These are phyloP conservation scores for Listrodromus nycthemerus DNA, from an alignment of 2,888 invertebrate species.

Conservation along the genomic window DNA sequence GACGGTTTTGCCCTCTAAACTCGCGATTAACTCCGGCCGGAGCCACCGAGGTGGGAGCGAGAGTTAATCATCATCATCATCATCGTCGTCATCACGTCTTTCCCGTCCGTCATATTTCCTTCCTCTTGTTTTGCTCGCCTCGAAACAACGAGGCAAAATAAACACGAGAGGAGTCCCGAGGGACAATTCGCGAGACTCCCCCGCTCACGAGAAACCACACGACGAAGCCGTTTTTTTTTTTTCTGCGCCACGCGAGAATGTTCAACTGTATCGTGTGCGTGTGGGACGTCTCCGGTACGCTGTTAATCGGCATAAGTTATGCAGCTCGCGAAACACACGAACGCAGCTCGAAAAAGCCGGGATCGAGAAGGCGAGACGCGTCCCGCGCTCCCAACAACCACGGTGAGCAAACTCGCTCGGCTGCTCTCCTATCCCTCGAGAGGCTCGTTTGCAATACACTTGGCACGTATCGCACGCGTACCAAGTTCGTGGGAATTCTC, in stretches of 20 bases:
- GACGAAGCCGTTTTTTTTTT: background rate
- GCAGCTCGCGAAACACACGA: constrained; percentile 64
- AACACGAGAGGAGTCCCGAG: background rate
- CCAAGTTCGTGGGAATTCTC: constrained; percentile 69
- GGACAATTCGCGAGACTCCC: background rate
- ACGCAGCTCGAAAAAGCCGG: constrained; percentile 20
- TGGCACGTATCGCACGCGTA: constrained; percentile 69
- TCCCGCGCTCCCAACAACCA: constrained; percentile 2
- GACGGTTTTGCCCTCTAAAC: constrained; percentile 80
- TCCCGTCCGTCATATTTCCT: constrained; percentile 14
- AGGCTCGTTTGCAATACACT: constrained; percentile 65
- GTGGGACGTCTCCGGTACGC: constrained; percentile 19
- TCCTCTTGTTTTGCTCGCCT: constrained; percentile 18
- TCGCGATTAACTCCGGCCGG: constrained; percentile 74
- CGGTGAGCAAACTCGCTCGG: constrained; percentile 3
- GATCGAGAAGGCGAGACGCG: constrained; percentile 42
- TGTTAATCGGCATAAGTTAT: constrained; percentile 77
- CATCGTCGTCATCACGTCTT: constrained; percentile 12
- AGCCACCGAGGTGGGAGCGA: constrained; percentile 10
- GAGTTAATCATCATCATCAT: constrained; percentile 33
- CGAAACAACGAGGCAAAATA: background rate
- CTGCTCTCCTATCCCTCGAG: constrained; percentile 42
- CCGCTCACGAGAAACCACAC: constrained; percentile 17
- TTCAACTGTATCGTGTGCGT: background rate
- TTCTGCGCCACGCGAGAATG: background rate